phyloP scores from a whole-genome alignment of 1,140 invertebrate species.

The Proales similis region DNA sequence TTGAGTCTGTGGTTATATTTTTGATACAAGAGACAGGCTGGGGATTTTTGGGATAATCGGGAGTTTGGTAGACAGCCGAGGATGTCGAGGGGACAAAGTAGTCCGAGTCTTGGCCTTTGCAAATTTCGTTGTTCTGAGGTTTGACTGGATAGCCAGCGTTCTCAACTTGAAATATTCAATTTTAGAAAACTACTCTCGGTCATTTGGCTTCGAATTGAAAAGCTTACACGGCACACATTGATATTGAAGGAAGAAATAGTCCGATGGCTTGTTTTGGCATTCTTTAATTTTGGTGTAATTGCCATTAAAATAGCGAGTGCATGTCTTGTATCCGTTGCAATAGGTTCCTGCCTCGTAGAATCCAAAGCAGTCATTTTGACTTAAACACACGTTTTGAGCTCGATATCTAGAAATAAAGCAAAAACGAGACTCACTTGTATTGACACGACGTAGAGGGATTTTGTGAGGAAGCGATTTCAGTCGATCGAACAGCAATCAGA shows the following conservation, averaged over 20 bases:
- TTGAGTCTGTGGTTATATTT: constrained; percentile 10
- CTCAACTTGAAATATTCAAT: constrained; percentile 5
- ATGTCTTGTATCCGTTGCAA: constrained; percentile 5
- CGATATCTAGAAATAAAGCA: background rate
- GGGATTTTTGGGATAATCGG: constrained; percentile 22
- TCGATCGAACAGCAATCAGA: constrained; percentile 8
- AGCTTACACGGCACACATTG: constrained; percentile 33
- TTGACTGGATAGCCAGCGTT: constrained; percentile 12
- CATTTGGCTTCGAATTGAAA: background rate
- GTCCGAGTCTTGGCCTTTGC: background rate
- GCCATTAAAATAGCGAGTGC: constrained; percentile 5
- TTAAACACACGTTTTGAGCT: too few relatives aligned
- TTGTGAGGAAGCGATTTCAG: constrained; percentile 9
- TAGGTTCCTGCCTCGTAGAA: background rate
- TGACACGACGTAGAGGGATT: background rate
- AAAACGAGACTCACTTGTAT: background rate
- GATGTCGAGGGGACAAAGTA: background rate
- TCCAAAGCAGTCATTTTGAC: constrained; percentile 34
- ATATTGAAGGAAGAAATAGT: constrained; percentile 27
- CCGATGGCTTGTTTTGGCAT: constrained; percentile 2
- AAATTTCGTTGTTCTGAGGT: constrained; percentile 4
- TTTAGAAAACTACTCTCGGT: background rate
- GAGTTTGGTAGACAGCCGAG: constrained; percentile 7
- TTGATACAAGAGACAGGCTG: constrained; percentile 1
- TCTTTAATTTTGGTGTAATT: constrained; percentile 16